Base-by-base conservation (phyloP, 2,888 invertebrate species). In the Trileptium ribeirensis region DNA sequence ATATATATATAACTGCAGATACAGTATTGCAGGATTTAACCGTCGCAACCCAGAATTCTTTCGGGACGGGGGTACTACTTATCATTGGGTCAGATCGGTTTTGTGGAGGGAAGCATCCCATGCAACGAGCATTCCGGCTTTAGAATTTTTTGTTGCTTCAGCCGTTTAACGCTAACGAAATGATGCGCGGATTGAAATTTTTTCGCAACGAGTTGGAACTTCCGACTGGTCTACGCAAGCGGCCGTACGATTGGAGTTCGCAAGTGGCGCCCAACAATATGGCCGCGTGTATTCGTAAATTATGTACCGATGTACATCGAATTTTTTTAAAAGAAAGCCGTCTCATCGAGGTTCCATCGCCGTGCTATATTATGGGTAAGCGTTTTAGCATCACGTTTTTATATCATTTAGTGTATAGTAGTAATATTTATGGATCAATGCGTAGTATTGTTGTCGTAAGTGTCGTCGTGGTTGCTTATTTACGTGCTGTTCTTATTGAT, bases 301-400 rank as follows among this genome's bases (percentile, higher is more conserved):
- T 92, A 33, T 92, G 92, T 86, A 85, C 87, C 29, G 89, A 90
- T 82, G 90, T 90, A 0, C 89, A 89, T 81, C 90, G 90, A n/a
- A 87, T 91, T 29, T 88, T 92, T 0, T 87, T 87, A 78, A 87
- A 87, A 24, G 92, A 92, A 86, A 88, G 91, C 0, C 86, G 92
- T 81, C 86, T 92, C 51, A 84, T 92, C 40, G 89, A 90, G 82
- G 85, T 92, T 0, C 85, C 87, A 34, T 90, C 92, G 0, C 92
- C 92, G 0, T 89, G 90, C 31, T 92, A 92, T 85, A 90, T 92
- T 75, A 87, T 92, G 85, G 92, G 92, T 91, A 86, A 85, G 79
- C 64, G 51, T 67, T 67, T 78, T 33, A 34, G 19, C 33, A 40
- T 24, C 19, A 8, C 8, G n/a, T 70, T 70, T 70, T 70, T 29